phyloP scores from a whole-genome alignment of 53 echinoderm and acorn worm genomes.

The Echinometra lucunter region DNA sequence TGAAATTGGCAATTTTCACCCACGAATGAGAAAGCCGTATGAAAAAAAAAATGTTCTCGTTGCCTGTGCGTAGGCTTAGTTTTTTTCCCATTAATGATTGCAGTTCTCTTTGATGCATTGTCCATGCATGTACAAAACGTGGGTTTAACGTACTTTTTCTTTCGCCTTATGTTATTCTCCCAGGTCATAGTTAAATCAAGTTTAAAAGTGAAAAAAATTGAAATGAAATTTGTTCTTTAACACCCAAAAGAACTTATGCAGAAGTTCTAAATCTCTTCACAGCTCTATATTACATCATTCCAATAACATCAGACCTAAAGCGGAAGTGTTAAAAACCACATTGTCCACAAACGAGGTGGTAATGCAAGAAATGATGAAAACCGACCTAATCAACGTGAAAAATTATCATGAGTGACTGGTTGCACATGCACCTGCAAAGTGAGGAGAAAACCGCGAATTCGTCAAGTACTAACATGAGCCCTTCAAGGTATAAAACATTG shows the following conservation, averaged over 20 bases:
- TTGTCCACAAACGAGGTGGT: not conserved
- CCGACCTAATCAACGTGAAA: not conserved
- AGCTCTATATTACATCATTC: not conserved
- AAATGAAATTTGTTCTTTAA: not conserved
- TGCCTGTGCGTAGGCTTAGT: not conserved
- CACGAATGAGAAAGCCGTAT: constrained; percentile 6
- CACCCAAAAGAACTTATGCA: not conserved
- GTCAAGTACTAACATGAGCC: not conserved
- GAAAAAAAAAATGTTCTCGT: not conserved
- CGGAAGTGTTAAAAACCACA: not conserved
- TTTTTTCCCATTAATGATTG: not conserved
- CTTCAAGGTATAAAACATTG: not conserved
- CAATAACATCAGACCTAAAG: not conserved
- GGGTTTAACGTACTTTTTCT: constrained; percentile 42
- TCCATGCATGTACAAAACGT: not conserved
- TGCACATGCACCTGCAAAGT: too few species aligned
- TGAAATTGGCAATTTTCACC: constrained; percentile 52
- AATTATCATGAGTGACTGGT: not conserved
- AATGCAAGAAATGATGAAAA: not conserved
- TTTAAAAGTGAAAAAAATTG: not conserved
- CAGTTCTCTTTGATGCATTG: constrained; percentile 10
- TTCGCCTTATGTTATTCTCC: not conserved
- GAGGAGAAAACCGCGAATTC: not conserved
- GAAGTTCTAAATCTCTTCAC: not conserved
- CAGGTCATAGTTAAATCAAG: constrained; percentile 19